A percentile compares a stretch with the other conserved stretches of the same genome.
Conservation (phyloP, 2,888 invertebrate species). For the Dendrolimus houi region DNA sequence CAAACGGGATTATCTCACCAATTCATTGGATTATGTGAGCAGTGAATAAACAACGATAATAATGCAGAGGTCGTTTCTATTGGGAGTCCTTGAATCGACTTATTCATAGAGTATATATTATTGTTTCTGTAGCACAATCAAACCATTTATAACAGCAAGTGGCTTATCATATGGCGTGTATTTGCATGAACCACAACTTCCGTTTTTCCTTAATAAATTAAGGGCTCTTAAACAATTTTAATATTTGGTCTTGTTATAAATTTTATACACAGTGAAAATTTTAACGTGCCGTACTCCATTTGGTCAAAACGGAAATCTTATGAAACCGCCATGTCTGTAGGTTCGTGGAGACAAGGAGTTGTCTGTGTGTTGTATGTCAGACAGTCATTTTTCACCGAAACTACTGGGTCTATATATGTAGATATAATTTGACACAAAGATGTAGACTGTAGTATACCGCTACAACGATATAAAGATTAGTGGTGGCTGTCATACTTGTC, state of each 20-base stretch:
- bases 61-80: conserved; percentile 8
- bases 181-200: conserved; percentile 17
- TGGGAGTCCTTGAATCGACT: conserved; percentile 3
- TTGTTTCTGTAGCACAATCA: conserved; percentile 3
- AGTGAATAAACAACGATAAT: conserved; percentile 7
- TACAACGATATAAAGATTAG: too few species aligned
- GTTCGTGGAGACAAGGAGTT: too few species aligned
- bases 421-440: too few species aligned
- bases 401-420: too few species aligned
- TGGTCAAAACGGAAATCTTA: too few species aligned
- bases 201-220: conserved; percentile 27
- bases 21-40: background rate
- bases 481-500: too few species aligned
- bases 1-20: background rate
- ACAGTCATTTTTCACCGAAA: too few species aligned
- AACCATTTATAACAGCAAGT: conserved; percentile 7
- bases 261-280: too few species aligned
- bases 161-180: conserved; percentile 14
- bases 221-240: conserved; percentile 19
- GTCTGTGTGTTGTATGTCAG: too few species aligned
- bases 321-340: too few species aligned
- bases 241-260: background rate
- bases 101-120: background rate
- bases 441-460: too few species aligned
- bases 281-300: too few species aligned